phyloP scores from a whole-genome alignment of 2,888 invertebrate species.

The Cheilosia impressa region DNA sequence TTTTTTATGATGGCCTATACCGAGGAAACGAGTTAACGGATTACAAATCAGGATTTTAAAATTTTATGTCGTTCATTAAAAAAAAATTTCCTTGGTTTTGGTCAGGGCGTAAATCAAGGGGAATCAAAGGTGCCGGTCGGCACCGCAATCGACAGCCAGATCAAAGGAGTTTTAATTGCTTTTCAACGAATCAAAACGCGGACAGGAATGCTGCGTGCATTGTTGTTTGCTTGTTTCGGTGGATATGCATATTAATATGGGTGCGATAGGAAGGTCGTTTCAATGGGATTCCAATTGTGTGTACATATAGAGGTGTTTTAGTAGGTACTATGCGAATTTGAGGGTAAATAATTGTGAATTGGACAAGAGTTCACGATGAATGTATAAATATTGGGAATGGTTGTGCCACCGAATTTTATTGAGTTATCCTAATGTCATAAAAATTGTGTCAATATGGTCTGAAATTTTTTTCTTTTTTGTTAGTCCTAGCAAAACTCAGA shows the following conservation, averaged over 20 bases:
- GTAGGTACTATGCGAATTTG: not conserved
- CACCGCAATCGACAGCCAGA: conserved; percentile 62
- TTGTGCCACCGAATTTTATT: too few relatives aligned
- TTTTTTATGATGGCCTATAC: conserved; percentile 27
- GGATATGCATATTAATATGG: conserved; percentile 4
- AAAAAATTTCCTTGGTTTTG: conserved; percentile 42
- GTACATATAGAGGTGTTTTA: not conserved
- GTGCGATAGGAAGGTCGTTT: conserved; percentile 21
- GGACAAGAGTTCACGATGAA: not conserved
- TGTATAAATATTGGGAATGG: too few relatives aligned
- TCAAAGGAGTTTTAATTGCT: conserved; percentile 73
- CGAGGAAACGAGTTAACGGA: conserved; percentile 59
- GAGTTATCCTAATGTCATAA: too few relatives aligned
- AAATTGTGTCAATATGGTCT: too few relatives aligned
- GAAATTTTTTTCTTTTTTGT: too few relatives aligned
- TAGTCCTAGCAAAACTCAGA: too few relatives aligned
- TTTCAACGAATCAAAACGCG: conserved; percentile 67
- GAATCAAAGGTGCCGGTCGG: conserved; percentile 70
- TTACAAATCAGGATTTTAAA: conserved; percentile 60
- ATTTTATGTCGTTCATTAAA: conserved; percentile 64
- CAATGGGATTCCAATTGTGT: not conserved
- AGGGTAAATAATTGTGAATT: not conserved
- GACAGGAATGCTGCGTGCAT: conserved; percentile 38
- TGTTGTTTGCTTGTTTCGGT: conserved; percentile 41
- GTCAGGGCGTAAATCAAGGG: conserved; percentile 64